Evolutionary conservation across 2,797 vertebrate species (phyloP), one percentile per base, ranked within the genome.

Genomic region (Pangasius larnaudii): DNA sequence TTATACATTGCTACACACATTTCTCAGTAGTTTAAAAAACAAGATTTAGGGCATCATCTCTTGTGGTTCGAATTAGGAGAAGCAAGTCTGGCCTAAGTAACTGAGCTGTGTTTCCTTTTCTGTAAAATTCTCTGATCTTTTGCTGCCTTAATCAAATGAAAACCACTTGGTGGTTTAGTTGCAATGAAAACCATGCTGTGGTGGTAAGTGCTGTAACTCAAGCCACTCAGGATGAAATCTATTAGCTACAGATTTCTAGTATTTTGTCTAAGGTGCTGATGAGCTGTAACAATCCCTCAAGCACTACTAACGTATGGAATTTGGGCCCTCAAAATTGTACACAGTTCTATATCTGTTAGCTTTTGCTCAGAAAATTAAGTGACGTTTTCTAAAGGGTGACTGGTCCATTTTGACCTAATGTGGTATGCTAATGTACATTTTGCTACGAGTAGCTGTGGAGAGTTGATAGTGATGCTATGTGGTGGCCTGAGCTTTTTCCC

Each of bases 21-120:
- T 0, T 79, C 87, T 92, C 89, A 90, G 91, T 88, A 90, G 86
- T 90, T 72, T 67, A 88, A 89, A 69, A 24, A 77, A 56, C 86
- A 19, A n/a, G 5, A 59, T 46, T 61, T 46, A 42, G 30, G 24
- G 24, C 67, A 56, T 16, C 51, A 67, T 81, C 39, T 88, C 36
- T 85, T 58, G 24, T 85, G 88, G 87, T 84, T 85, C 19, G 53
- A 87, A 9, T 42, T n/a, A 85, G 63, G 14, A 63, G n/a, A 11
- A 4, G 36, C 36, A n/a, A 61, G 36, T 46, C 79, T 42, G 22
- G 58, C 13, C 80, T 63, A 63, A 13, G 18, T 82, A 42, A 82
- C 18, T 27, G 9, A 59, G 56, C 78, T 33, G 7, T 78, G 75
- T 59, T 78, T 24, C 2, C 19, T 72, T 56, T 56, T 79, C n/a